Base-by-base conservation (phyloP, 2,797 vertebrate genomes). In the Atherinosoma microstoma region DNA sequence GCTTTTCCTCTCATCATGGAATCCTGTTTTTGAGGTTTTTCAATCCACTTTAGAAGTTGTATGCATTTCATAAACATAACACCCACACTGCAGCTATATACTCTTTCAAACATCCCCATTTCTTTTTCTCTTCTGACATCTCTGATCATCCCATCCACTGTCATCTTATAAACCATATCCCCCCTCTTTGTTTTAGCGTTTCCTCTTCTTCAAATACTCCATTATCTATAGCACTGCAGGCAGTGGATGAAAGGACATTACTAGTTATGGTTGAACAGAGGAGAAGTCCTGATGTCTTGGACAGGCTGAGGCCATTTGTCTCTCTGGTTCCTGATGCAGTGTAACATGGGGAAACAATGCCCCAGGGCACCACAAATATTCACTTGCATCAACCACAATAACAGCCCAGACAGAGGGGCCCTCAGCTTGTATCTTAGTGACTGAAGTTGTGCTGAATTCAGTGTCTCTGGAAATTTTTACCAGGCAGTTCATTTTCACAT, bases 291-390 rank as follows among this genome's bases (percentile, higher is more conserved):
- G 82, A 90, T 88, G 86, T 78, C 86, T 84, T 64, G 67, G 88
- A 94, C 88, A 89, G 88, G 75, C 85, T 76, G 29, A 73, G 75
- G 83, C 79, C 78, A 90, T 91, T 91, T 90, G 88, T 91, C 90
- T 88, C 86, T 80, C 75, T 86, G 84, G 87, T 84, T 87, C 84
- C 76, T 93, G 89, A 91, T 92, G 86, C 83, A 85, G 87, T 84
- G 85, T 70, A 87, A 89, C 88, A 89, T 84, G 84, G 83, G 88
- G 82, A 91, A 92, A 90, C 85, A 91, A 88, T 73, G 78, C 90
- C 87, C 69, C 57, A 57, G 88, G 90, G 88, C 71, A 80, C 47
- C 60, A 82, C 83, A 91, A 83, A 90, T 91, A 90, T 89, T 87
- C 82, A 86, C 76, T 86, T 78, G 74, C 89, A 91, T 90, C 83